Evolutionary conservation across 2,113 vertebrate species (phyloP), one percentile per base, ranked within the genome.

Genomic region (Larimichthys crocea): DNA sequence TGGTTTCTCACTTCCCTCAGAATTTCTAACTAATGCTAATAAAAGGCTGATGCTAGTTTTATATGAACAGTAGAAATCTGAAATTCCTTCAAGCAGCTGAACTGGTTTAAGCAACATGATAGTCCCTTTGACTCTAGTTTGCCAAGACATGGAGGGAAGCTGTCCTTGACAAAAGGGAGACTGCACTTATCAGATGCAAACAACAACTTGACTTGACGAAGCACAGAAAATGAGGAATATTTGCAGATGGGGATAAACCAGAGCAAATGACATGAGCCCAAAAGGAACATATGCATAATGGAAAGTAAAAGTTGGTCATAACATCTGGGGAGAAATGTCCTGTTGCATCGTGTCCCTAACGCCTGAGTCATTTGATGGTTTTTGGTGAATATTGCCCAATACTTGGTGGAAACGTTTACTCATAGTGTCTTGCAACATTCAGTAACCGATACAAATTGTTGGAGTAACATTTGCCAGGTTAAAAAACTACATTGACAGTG

Each of bases 401-500:
- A 66, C 61, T 62, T 62, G 42, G 19, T 83, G 80, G 76, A 83
- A 87, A 83, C 42, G n/a, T 59, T 50, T 49, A 67, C 52, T 75
- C 80, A 40, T 16, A n/a, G 4, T 24, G 4, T 46, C 12, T 44
- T 29, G n/a, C 52, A 66, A 9, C 8, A 24, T 65, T 65, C 8
- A 49, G 17, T 50, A 31, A 60, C 15, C n/a, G 4, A 35, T 8
- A 19, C 20, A 15, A 26, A 44, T 29, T 56, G 40, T 49, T 1
- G 22, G 3, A 16, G 24, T 46, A n/a, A 50, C 12, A 35, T 40
- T 52, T 4, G 22, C 3, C 2, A 4, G 40, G 1, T 19, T 17
- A 26, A 17, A 35, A 64, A 63, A 48, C n/a, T n/a, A 71, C 10
- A 26, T 40, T 46, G 50, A 49, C 2, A 10, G 20, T 35, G 66